These are phyloP conservation scores for Fissipunctia ypsillon DNA, from an alignment of 2,888 invertebrate genomes.

Conservation along the genomic window DNA sequence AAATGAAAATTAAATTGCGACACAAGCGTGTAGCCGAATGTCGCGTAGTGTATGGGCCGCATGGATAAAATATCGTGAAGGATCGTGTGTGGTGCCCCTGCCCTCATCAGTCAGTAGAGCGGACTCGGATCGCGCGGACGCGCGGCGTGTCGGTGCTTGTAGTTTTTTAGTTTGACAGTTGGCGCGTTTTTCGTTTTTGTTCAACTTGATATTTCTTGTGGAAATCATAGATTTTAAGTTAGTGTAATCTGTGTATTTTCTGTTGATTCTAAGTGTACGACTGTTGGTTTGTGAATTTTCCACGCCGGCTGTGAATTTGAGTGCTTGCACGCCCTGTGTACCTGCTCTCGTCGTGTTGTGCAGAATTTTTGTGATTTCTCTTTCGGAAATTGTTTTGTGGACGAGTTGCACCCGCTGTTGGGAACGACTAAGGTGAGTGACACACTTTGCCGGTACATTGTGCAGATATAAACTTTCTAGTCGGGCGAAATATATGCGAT, in stretches of 20 bases:
- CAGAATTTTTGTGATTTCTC: constrained; percentile 87
- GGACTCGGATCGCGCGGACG: constrained; percentile 89
- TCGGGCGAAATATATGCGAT: constrained; percentile 42
- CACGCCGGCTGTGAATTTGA: constrained; percentile 87
- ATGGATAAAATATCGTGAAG: constrained; percentile 73
- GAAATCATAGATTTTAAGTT: constrained; percentile 89
- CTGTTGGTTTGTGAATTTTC: constrained; percentile 87
- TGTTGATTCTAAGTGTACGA: constrained; percentile 85
- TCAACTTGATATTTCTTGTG: constrained; percentile 84
- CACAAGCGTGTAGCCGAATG: constrained; percentile 77
- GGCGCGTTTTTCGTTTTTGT: constrained; percentile 89
- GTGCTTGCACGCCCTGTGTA: constrained; percentile 86
- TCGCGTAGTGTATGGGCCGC: constrained; percentile 76
- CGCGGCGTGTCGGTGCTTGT: constrained; percentile 89
- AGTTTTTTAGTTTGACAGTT: constrained; percentile 91
- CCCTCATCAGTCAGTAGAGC: constrained; percentile 84
- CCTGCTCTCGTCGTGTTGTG: constrained; percentile 82
- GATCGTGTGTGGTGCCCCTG: constrained; percentile 73
- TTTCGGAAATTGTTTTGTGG: constrained; percentile 82
- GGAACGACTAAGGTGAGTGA: constrained; percentile 82
- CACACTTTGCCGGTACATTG: constrained; percentile 61
- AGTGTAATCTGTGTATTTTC: constrained; percentile 90
- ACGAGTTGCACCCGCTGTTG: constrained; percentile 75
- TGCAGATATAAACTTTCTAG: constrained; percentile 60
- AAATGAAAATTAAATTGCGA: constrained; percentile 86